phyloP scores from a whole-genome alignment of 2,797 vertebrate genomes.

The Decapterus maruadsi region DNA sequence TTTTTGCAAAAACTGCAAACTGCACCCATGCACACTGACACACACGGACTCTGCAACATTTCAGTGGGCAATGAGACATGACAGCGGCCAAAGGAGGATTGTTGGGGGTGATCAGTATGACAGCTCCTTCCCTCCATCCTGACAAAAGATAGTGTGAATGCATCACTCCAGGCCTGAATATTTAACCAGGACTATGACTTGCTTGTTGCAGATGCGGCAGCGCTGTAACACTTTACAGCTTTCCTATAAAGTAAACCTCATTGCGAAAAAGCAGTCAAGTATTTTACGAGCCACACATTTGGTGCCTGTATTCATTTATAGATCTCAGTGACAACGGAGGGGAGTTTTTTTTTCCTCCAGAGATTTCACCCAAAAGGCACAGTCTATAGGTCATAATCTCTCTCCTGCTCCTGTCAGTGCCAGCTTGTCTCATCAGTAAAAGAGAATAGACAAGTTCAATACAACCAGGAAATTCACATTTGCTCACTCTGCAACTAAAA shows the following conservation, averaged over 20 bases:
- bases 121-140: constrained; percentile 38
- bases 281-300: constrained; percentile 14
- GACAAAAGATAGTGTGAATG: constrained; percentile 40
- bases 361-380: constrained; percentile 26
- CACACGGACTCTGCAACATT: constrained; percentile 14
- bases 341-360: background rate
- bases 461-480: constrained; percentile 36
- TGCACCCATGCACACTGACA: constrained; percentile 14
- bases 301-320: constrained; percentile 6
- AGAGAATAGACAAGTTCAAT: constrained; percentile 41
- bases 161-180: constrained; percentile 38
- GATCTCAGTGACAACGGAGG: constrained; percentile 23
- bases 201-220: constrained; percentile 5
- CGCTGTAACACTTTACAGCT: constrained; percentile 21
- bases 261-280: constrained; percentile 22
- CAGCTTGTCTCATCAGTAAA: constrained; percentile 51
- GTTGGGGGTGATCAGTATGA: constrained; percentile 53
- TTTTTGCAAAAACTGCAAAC: constrained; percentile 40
- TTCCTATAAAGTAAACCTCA: constrained; percentile 29
- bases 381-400: constrained; percentile 50
- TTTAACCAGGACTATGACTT: constrained; percentile 36
- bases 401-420: constrained; percentile 52
- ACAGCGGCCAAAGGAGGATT: constrained; percentile 61
- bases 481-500: background rate
- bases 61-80: constrained; percentile 60